Evolutionary conservation across 2,888 invertebrate genomes (phyloP).

Genomic region (Apantesis nais): DNA sequence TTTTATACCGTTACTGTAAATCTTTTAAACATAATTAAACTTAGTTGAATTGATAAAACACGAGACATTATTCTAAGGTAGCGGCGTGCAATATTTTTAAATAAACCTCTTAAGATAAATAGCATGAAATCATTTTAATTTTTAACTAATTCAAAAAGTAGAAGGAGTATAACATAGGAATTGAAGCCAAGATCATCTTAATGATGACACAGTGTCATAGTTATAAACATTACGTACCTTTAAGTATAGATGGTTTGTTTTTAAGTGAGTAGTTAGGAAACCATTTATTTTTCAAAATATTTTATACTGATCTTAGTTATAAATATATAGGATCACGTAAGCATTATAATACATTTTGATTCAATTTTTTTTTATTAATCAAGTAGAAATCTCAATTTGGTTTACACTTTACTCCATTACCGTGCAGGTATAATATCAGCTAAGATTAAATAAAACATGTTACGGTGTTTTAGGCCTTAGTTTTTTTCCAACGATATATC

Average conservation of each 20-base stretch:
- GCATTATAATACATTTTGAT: not conserved
- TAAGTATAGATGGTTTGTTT: no score
- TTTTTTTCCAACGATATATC: not conserved
- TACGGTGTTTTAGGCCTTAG: not conserved
- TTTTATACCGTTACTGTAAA: slow-evolving; percentile 37
- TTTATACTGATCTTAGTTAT: not conserved
- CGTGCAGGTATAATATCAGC: not conserved
- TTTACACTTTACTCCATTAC: not conserved
- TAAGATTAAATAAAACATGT: not conserved
- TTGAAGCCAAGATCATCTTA: no score
- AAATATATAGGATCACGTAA: not conserved
- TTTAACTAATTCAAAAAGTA: not conserved
- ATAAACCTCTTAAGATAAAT: not conserved
- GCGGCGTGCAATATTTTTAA: not conserved
- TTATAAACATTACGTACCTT: not conserved
- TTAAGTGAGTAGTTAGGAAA: not conserved
- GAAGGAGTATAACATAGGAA: not conserved
- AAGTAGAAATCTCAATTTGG: not conserved
- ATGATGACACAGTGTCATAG: no score
- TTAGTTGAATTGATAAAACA: slow-evolving; percentile 20
- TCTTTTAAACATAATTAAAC: slow-evolving; percentile 40
- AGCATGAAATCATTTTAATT: not conserved
- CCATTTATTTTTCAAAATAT: not conserved
- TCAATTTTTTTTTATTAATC: not conserved
- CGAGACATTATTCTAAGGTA: not conserved